Evolutionary conservation across 2,113 vertebrate genomes (phyloP), one percentile per base, ranked within the genome.

Genomic region (Oreotrochilus melanogaster): DNA sequence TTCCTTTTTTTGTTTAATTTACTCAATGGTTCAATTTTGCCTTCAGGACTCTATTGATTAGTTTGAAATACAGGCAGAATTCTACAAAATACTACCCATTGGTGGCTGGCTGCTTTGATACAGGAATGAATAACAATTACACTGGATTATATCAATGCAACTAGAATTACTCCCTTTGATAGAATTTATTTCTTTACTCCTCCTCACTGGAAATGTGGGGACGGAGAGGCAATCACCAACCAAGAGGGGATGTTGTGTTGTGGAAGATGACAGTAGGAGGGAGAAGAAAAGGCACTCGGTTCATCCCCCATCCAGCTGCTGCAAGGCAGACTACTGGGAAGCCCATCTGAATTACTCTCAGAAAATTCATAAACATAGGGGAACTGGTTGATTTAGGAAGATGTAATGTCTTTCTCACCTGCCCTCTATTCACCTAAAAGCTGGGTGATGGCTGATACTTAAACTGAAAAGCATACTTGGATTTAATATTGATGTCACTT

Each of bases 21-120:
- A 71, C 53, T 48, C 84, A 72, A 33, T 58, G 28, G n/a, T 86
- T 83, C 57, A 83, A 75, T 71, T 91, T 91, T 89, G 58, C 62
- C 61, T 94, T 65, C 47, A 83, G 39, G n/a, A 15, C 14, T 91
- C 67, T 91, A 50, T 62, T 66, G 57, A 93, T 47, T 75, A 43
- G 7, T 53, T n/a, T 78, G 66, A 86, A 89, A 86, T 56, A 71
- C 3, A 71, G 53, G 33, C 56, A 83, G 47, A 66, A 62, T 88
- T 86, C 76, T 83, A 76, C 66, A 93, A 82, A 89, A 79, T 1
- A 8, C 11, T 78, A 37, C 15, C 8, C 10, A 0, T 54, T 78
- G n/a, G 10, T 85, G 82, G 18, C 11, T 78, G 60, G n/a, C 35
- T 70, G 39, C 35, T 78, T 88, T 82, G n/a, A 35, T 42, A 25